A percentile compares a stretch with the other conserved stretches of the same genome.
Evolutionary conservation across 2,797 vertebrate species (phyloP).

Genomic region (Tinamus major): DNA sequence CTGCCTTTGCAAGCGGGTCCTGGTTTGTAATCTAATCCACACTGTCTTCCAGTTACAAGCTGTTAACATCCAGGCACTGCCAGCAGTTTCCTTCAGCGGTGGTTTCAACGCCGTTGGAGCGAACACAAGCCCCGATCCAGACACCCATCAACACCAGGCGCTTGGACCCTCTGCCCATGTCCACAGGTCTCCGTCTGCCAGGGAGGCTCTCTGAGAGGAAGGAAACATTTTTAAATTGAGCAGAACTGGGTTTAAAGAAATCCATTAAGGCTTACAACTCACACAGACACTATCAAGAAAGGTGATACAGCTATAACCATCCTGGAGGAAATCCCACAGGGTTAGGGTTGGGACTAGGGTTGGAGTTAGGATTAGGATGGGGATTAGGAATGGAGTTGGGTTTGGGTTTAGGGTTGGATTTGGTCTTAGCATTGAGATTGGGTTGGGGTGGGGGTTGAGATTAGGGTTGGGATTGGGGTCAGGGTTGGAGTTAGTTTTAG

Average conservation of each 20-base stretch:
- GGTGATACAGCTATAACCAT: neutral
- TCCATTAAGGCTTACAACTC: neutral
- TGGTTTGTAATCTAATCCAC: neutral
- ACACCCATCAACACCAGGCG: neutral
- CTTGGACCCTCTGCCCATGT: neutral
- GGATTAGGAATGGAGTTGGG: no score
- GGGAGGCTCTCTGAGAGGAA: neutral
- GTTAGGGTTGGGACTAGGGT: no score
- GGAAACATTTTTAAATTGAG: conserved; percentile 63
- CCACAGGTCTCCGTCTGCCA: neutral
- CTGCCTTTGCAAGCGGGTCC: neutral
- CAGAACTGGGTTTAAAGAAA: conserved; percentile 28
- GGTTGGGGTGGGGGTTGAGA: no score
- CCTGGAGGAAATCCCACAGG: conserved; percentile 19
- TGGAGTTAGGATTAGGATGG: no score
- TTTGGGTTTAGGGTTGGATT: no score
- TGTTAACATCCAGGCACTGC: neutral
- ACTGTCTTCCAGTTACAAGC: neutral
- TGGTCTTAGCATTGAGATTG: no score
- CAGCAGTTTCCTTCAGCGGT: neutral
- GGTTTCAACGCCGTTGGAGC: neutral
- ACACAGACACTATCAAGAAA: neutral
- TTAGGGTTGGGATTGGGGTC: no score
- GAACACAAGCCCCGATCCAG: neutral
- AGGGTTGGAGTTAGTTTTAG: no score